phyloP scores from a whole-genome alignment of 2,113 vertebrate species.

The Columbina picui region DNA sequence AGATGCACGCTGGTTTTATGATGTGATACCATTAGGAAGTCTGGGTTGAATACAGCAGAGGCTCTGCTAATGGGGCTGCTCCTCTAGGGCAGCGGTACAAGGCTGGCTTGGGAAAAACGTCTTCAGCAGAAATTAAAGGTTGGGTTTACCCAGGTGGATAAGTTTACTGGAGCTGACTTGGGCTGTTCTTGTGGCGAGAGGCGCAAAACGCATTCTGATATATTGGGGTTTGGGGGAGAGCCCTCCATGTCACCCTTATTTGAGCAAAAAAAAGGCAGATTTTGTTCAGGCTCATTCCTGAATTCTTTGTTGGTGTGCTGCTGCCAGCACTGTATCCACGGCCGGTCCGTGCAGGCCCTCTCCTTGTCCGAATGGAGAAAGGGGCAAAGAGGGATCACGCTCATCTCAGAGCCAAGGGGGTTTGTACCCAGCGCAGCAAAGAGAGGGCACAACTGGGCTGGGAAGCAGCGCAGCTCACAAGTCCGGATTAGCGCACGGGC shows the following conservation, averaged over 20 bases:
- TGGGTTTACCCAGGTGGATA: not conserved
- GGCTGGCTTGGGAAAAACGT: not conserved
- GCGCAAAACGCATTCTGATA: not conserved
- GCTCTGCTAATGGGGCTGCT: slow-evolving; percentile 23
- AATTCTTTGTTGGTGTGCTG: not conserved
- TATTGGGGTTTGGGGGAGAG: not conserved
- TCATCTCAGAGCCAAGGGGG: accelerated
- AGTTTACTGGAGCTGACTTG: not conserved
- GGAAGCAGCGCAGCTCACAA: not conserved
- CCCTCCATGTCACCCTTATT: not conserved
- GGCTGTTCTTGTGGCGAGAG: accelerated
- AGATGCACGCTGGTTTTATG: slow-evolving; percentile 72
- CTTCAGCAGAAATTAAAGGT: not conserved
- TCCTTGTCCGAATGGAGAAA: not conserved
- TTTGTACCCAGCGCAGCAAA: not conserved
- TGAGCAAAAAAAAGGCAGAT: accelerated
- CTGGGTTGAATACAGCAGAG: slow-evolving; percentile 50
- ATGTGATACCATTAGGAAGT: slow-evolving; percentile 68
- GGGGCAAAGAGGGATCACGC: not conserved
- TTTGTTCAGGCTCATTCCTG: not conserved
- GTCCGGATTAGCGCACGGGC: accelerated
- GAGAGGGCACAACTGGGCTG: not conserved
- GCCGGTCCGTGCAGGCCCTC: not conserved
- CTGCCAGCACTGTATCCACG: not conserved
- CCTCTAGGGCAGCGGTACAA: not conserved